Percentiles rank a stretch among this genome's conserved stretches.
phyloP scores from a whole-genome alignment of 2,888 invertebrate genomes.

The Thereva unica region DNA sequence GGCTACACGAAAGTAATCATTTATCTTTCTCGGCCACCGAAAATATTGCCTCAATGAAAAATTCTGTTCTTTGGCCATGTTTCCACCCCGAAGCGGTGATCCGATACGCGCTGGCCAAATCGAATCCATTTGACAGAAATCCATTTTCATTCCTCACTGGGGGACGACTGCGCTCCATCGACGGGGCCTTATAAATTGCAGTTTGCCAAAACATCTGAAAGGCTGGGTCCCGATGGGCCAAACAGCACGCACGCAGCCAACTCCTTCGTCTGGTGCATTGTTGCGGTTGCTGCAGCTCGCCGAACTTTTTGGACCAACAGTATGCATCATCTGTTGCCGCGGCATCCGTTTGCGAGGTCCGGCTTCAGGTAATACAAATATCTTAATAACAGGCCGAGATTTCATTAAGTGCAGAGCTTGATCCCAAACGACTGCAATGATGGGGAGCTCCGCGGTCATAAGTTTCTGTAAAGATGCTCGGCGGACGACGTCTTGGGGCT shows the following conservation, averaged over 20 bases:
- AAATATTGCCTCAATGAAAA: slow-evolving; percentile 29
- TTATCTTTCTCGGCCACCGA: slow-evolving; percentile 30
- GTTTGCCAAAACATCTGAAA: slow-evolving; percentile 31
- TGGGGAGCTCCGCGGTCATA: slow-evolving; percentile 10
- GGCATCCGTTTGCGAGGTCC: background rate
- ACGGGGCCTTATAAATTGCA: slow-evolving; percentile 25
- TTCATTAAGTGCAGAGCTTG: slow-evolving; percentile 30
- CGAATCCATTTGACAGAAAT: slow-evolving; percentile 35
- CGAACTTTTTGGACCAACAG: background rate
- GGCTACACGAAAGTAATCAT: slow-evolving; percentile 28
- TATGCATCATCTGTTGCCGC: slow-evolving; percentile 5
- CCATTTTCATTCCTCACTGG: slow-evolving; percentile 23
- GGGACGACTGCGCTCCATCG: background rate
- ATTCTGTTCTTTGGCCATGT: slow-evolving; percentile 9
- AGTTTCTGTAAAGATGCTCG: no score
- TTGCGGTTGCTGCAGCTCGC: background rate
- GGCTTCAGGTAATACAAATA: slow-evolving; percentile 28
- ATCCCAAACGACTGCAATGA: slow-evolving; percentile 30
- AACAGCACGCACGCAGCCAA: background rate
- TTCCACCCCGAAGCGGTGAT: slow-evolving; percentile 28
- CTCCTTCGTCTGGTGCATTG: background rate
- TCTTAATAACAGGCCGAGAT: slow-evolving; percentile 33
- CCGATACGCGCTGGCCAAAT: slow-evolving; percentile 27
- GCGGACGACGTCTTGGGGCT: no score
- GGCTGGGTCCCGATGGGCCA: slow-evolving; percentile 2